Conservation (phyloP, 37 sponge, comb jelly and placozoan genomes). For the Lycopodina hypogea region DNA sequence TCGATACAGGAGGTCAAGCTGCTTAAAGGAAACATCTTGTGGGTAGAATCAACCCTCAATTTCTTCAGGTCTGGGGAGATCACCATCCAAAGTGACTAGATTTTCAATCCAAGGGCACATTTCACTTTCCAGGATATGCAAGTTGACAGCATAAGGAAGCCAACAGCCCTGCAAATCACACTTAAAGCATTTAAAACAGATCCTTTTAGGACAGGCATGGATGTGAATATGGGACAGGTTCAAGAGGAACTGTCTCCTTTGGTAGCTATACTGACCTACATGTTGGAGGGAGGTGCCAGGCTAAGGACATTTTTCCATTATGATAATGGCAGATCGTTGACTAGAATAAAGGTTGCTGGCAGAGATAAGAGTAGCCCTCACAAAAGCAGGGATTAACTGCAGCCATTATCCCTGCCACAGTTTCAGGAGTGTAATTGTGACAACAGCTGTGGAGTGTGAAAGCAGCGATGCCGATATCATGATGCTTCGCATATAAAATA, state of each 20-base stretch:
- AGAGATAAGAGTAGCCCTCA: neutral
- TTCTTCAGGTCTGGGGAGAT: slow-evolving; percentile 14
- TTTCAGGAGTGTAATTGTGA: too few species aligned
- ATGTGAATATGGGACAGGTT: neutral
- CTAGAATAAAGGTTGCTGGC: neutral
- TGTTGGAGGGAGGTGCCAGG: neutral
- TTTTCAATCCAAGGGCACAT: neutral
- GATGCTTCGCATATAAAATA: too few species aligned
- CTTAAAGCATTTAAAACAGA: slow-evolving; percentile 10
- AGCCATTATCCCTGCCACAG: neutral
- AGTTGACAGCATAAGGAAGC: neutral
- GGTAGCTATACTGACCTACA: neutral
- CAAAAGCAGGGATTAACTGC: neutral
- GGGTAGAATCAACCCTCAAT: neutral
- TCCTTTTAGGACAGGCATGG: neutral
- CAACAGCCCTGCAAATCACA: neutral
- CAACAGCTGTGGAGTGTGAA: too few species aligned
- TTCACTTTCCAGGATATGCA: too few species aligned
- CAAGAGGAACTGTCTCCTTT: neutral
- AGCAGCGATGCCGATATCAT: too few species aligned
- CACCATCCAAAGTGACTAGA: neutral
- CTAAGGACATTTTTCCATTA: neutral
- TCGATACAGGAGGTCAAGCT: neutral
- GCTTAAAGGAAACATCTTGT: neutral
- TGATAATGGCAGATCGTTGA: neutral